phyloP scores from a whole-genome alignment of 2,113 vertebrate species.

The Pelusios castaneus region DNA sequence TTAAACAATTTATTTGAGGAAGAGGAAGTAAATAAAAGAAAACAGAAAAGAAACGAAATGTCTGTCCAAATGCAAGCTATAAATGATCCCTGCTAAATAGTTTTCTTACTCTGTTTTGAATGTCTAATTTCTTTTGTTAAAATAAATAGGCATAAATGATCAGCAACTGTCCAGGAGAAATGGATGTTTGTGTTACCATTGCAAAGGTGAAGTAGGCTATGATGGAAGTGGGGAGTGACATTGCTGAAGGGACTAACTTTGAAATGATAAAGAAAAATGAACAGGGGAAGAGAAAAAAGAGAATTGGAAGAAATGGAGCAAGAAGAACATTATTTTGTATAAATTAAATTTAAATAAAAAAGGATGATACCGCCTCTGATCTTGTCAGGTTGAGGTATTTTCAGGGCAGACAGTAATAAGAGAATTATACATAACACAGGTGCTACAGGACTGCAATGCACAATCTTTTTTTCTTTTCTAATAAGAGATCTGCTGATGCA shows the following conservation, averaged over 20 bases:
- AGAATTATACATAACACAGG: constrained; percentile 56
- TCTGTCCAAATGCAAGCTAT: background rate
- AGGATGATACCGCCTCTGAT: constrained; percentile 67
- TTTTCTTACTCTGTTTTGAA: background rate
- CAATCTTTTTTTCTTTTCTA: constrained; percentile 26
- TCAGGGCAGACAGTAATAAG: constrained; percentile 52
- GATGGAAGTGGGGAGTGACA: constrained; percentile 46
- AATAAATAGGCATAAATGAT: constrained; percentile 14
- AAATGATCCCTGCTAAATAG: constrained; percentile 27
- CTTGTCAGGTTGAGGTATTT: constrained; percentile 66
- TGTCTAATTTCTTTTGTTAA: constrained; percentile 34
- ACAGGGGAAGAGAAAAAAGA: constrained; percentile 50
- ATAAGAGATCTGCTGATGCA: background rate
- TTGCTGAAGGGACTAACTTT: constrained; percentile 54
- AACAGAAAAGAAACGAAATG: background rate
- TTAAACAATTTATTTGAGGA: background rate
- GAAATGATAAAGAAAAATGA: constrained; percentile 71
- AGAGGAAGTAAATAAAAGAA: background rate
- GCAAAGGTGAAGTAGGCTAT: constrained; percentile 47
- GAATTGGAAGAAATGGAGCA: constrained; percentile 76
- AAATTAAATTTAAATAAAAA: constrained; percentile 81
- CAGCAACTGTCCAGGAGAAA: constrained; percentile 27
- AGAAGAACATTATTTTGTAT: constrained; percentile 74
- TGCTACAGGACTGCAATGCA: constrained; percentile 19
- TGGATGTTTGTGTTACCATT: constrained; percentile 4